phyloP scores from a whole-genome alignment of 2,797 vertebrate genomes.

The Spea hammondii region DNA sequence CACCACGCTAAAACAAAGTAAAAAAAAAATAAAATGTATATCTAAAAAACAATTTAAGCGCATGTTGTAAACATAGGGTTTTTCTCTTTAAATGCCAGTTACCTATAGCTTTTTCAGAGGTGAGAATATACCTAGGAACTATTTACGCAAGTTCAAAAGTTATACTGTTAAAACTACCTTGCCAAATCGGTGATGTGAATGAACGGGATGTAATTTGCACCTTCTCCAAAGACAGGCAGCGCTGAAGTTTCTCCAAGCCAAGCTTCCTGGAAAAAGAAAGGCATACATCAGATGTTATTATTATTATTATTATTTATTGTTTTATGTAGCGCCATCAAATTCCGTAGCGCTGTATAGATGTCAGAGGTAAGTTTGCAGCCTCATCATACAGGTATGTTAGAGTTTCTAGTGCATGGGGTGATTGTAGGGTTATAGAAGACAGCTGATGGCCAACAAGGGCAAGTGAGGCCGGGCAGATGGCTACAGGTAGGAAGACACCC shows the following conservation, averaged over 20 bases:
- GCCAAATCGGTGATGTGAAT: conserved; percentile 88
- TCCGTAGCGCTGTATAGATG: neutral
- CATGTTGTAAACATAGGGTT: no score
- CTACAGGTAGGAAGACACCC: no score
- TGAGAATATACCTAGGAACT: no score
- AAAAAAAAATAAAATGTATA: neutral
- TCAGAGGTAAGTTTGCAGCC: neutral
- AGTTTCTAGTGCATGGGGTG: no score
- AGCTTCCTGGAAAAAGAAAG: conserved; percentile 64
- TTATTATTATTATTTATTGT: no score
- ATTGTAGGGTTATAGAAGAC: no score
- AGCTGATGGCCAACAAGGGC: no score
- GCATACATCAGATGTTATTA: neutral
- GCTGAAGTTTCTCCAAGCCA: conserved; percentile 76
- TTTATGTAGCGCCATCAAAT: no score
- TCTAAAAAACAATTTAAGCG: neutral
- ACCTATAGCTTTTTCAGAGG: no score
- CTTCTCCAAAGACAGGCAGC: conserved; percentile 82
- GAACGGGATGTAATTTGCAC: conserved; percentile 79
- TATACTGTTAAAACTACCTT: conserved; percentile 63
- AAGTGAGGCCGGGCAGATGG: no score
- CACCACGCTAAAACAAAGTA: conserved; percentile 69
- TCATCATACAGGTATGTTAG: no score
- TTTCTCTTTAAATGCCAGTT: no score
- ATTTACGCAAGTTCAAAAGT: neutral